phyloP scores from a whole-genome alignment of 92 coral and sea anemone genomes.

The Siderastrea radians region DNA sequence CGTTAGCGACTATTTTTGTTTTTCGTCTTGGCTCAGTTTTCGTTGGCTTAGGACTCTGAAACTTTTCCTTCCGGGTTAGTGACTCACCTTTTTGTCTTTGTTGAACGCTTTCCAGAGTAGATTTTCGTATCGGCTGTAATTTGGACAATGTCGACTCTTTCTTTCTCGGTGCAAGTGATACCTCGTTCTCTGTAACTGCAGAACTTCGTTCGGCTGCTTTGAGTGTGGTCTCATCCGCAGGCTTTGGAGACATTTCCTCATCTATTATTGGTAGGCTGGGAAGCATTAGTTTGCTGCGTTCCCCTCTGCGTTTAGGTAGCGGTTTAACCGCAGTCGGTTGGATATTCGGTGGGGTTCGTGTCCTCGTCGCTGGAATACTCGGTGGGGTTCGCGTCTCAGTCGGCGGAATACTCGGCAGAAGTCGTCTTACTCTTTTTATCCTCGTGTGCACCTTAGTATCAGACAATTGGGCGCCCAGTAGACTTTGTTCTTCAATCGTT shows the following conservation, averaged over 20 bases:
- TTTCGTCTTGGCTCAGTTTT: not conserved
- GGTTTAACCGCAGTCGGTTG: not conserved
- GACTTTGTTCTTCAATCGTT: not conserved
- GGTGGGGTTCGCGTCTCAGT: not conserved
- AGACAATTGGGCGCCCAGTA: not conserved
- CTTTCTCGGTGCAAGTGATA: not conserved
- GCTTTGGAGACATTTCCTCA: not conserved
- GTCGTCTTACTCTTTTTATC: not conserved
- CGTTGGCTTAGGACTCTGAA: not conserved
- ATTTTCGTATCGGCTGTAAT: not conserved
- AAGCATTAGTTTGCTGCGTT: not conserved
- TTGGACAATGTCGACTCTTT: not conserved
- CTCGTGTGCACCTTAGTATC: not conserved
- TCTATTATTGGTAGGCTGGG: not conserved
- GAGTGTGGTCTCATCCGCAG: not conserved
- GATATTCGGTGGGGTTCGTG: not conserved
- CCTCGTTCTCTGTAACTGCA: not conserved
- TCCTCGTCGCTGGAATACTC: not conserved
- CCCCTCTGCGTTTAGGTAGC: not conserved
- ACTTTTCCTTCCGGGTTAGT: not conserved
- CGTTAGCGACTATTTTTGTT: not conserved
- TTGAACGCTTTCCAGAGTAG: not conserved
- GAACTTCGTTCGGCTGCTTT: not conserved
- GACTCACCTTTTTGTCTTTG: not conserved
- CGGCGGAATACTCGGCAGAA: conserved; percentile 8